Conservation (phyloP, 1,140 invertebrate species). For the Trichogramma pretiosum region DNA sequence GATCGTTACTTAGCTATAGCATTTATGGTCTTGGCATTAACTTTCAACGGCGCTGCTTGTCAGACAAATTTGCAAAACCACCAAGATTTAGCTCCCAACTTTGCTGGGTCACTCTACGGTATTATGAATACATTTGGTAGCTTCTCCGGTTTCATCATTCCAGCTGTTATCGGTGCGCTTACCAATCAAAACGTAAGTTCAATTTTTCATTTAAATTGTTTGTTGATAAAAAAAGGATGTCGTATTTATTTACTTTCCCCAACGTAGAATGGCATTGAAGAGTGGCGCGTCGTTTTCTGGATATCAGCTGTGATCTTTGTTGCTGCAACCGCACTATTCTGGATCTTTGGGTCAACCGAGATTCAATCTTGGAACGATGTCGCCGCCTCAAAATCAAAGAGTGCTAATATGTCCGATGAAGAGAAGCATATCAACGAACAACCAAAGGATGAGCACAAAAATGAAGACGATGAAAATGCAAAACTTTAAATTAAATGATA, state of each 20-base stretch:
- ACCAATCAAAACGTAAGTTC: conserved; percentile 53
- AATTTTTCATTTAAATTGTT: background rate
- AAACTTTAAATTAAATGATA: conserved; percentile 33
- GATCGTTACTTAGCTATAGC: conserved; percentile 53
- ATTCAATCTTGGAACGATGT: conserved; percentile 58
- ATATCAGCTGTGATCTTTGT: conserved; percentile 63
- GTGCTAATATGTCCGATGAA: conserved; percentile 22
- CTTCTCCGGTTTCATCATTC: conserved; percentile 65
- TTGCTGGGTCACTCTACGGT: conserved; percentile 66
- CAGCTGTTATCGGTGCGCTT: conserved; percentile 58
- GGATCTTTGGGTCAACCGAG: conserved; percentile 55
- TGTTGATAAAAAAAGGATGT: no score
- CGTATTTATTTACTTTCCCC: background rate
- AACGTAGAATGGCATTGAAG: conserved; percentile 58
- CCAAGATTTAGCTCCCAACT: conserved; percentile 74
- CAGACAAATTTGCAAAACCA: conserved; percentile 77
- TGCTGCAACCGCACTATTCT: conserved; percentile 58
- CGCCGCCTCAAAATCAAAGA: background rate
- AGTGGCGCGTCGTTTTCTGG: conserved; percentile 71
- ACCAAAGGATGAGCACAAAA: conserved; percentile 10
- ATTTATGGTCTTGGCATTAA: conserved; percentile 64
- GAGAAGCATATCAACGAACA: conserved; percentile 27
- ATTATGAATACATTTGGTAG: conserved; percentile 66
- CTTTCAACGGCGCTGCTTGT: conserved; percentile 74
- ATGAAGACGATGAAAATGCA: conserved; percentile 33